A percentile compares a stretch with the other conserved stretches of the same genome.
Conservation (phyloP, 2,888 invertebrate genomes). For the Neoaliturus tenellus region DNA sequence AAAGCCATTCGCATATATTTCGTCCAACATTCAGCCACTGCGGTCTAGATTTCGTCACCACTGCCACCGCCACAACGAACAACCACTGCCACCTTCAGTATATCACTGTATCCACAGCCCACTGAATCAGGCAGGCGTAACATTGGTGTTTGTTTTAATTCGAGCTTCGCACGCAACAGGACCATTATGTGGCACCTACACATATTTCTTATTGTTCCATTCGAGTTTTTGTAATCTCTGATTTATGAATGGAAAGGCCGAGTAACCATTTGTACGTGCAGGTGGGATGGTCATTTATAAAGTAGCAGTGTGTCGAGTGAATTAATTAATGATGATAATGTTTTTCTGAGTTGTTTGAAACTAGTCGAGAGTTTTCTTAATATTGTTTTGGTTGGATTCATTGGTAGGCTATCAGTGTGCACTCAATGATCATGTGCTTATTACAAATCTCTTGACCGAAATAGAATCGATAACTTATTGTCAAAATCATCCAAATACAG, state of each 20-base stretch:
- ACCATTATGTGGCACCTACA: neutral
- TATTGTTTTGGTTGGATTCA: too few relatives aligned
- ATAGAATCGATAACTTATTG: too few relatives aligned
- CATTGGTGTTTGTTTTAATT: slow-evolving; percentile 22
- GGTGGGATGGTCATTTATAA: slow-evolving; percentile 2
- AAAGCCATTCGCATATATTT: too few relatives aligned
- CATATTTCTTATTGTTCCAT: slow-evolving; percentile 29
- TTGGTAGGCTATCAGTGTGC: too few relatives aligned
- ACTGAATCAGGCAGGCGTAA: slow-evolving; percentile 24
- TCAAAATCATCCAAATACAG: too few relatives aligned
- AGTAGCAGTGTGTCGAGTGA: neutral
- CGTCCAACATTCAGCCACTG: neutral
- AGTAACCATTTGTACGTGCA: slow-evolving; percentile 23
- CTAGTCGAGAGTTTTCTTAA: too few relatives aligned
- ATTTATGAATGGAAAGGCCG: slow-evolving; percentile 4
- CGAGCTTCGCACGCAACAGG: slow-evolving; percentile 1
- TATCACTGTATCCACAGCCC: neutral
- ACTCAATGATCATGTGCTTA: too few relatives aligned
- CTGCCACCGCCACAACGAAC: neutral
- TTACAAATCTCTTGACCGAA: too few relatives aligned
- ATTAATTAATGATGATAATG: neutral
- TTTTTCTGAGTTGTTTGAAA: too few relatives aligned
- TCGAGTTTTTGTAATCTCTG: slow-evolving; percentile 23
- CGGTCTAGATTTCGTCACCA: neutral
- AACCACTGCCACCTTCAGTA: slow-evolving; percentile 2